phyloP scores from a whole-genome alignment of 2,113 vertebrate genomes.

The Pygoscelis adeliae region DNA sequence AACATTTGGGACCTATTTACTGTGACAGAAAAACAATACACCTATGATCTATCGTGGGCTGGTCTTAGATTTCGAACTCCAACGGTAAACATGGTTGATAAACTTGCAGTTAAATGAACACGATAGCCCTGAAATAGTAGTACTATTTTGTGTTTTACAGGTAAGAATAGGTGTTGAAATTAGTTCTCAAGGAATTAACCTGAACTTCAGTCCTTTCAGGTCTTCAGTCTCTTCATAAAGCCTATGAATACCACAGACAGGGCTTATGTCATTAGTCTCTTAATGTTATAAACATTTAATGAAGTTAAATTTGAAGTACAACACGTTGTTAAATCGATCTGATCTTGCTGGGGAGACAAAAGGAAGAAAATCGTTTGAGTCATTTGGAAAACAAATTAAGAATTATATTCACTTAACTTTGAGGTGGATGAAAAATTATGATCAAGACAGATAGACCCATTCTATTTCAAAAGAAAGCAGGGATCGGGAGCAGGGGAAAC shows the following conservation, averaged over 20 bases:
- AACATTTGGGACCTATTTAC: background rate
- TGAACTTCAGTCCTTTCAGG: background rate
- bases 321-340: constrained; percentile 51
- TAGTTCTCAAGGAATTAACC: background rate
- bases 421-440: constrained; percentile 3
- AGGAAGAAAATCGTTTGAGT: constrained; percentile 40
- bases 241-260: constrained; percentile 21
- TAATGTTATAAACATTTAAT: constrained; percentile 63
- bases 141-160: background rate
- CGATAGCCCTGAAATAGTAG: background rate
- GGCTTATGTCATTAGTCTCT: constrained; percentile 40
- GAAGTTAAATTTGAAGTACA: constrained; percentile 61
- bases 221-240: background rate
- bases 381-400: constrained; percentile 51
- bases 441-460: background rate
- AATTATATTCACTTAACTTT: constrained; percentile 48
- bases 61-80: background rate
- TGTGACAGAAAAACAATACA: constrained; percentile 14
- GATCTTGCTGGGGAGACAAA: constrained; percentile 32
- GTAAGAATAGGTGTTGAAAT: constrained; percentile 5
- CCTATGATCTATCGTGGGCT: background rate
- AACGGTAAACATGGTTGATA: background rate
- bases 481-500: background rate
- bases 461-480: background rate
- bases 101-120: background rate